Percentiles rank a stretch among this genome's conserved stretches.
Evolutionary conservation across 2,888 invertebrate genomes (phyloP).

Genomic region (Luperina testacea): DNA sequence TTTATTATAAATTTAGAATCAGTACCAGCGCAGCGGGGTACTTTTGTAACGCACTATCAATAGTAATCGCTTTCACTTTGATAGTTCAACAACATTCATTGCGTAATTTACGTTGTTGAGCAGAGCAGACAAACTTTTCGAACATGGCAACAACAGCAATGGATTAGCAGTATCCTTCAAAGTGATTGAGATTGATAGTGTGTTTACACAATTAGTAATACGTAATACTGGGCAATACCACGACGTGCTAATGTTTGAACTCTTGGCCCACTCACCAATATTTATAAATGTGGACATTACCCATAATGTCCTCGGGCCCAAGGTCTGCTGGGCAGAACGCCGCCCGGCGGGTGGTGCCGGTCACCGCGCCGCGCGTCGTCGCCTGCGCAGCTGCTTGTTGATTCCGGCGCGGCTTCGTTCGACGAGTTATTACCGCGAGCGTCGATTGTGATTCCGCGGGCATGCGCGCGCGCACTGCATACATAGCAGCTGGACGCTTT

Average conservation of each 20-base stretch:
- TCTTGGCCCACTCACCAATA: constrained; percentile 4
- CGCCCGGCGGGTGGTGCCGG: constrained; percentile 23
- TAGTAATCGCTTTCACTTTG: too few species aligned
- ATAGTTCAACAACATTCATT: too few species aligned
- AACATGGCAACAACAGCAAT: too few species aligned
- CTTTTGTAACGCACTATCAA: too few species aligned
- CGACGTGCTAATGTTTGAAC: constrained; percentile 13
- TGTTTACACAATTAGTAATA: too few species aligned
- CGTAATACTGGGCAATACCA: not conserved
- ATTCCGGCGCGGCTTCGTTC: constrained; percentile 73
- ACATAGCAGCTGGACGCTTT: constrained; percentile 67
- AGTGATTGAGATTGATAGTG: too few species aligned
- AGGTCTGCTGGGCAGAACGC: constrained; percentile 48
- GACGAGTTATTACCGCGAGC: constrained; percentile 80
- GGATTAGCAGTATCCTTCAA: too few species aligned
- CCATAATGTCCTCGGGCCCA: constrained; percentile 30
- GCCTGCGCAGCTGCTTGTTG: constrained; percentile 69
- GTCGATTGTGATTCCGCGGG: constrained; percentile 79
- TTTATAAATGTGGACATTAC: constrained; percentile 1
- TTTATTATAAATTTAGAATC: not conserved
- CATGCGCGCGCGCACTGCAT: constrained; percentile 70
- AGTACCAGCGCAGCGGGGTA: too few species aligned
- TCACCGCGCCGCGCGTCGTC: constrained; percentile 15
- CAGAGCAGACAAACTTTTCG: too few species aligned
- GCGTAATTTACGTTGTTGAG: too few species aligned